A percentile compares a stretch with the other conserved stretches of the same genome.
phyloP scores from a whole-genome alignment of 2,797 vertebrate genomes.

The Hozukius guyotensis region DNA sequence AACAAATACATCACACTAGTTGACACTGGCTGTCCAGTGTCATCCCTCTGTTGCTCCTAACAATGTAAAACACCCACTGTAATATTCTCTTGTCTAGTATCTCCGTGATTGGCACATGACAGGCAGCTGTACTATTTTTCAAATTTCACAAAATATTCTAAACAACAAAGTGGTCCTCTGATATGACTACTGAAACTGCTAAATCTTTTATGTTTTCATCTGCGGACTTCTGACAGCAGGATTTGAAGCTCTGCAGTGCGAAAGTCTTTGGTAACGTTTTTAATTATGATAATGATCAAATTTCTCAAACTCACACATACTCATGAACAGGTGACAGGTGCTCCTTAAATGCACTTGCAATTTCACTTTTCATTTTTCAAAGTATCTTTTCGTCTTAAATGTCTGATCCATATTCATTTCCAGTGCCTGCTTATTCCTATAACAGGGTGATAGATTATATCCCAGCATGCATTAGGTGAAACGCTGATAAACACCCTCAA shows the following conservation, averaged over 20 bases:
- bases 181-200: background rate
- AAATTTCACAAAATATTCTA: background rate
- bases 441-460: background rate
- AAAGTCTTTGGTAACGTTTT: background rate
- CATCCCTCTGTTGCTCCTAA: background rate
- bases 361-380: background rate
- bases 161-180: background rate
- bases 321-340: background rate
- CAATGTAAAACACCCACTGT: background rate
- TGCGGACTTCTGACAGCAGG: background rate
- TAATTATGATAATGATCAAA: background rate
- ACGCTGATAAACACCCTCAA: background rate
- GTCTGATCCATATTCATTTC: background rate
- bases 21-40: background rate
- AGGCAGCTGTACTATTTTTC: background rate
- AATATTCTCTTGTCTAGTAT: background rate
- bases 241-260: background rate
- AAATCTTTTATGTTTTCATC: background rate
- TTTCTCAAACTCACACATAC: background rate
- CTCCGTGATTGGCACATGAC: background rate
- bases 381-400: background rate
- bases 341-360: background rate
- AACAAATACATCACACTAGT: background rate
- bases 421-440: background rate
- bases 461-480: slow-evolving; percentile 22